Base-by-base conservation (phyloP, 2,797 vertebrate species). In the Pelobates cultripes region DNA sequence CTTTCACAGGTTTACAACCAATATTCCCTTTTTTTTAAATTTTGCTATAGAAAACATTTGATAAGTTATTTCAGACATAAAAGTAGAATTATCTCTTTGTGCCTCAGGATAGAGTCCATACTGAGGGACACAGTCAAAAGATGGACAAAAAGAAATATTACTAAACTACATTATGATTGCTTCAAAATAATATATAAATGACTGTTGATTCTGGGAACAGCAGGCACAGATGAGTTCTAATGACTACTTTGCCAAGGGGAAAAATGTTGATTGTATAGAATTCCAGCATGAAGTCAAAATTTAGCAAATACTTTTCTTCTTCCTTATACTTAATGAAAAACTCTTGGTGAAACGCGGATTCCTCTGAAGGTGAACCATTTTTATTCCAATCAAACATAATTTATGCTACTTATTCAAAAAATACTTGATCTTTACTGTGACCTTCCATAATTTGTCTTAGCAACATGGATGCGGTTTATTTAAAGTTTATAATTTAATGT, bases 321-420 rank as follows among this genome's bases (percentile, higher is more conserved):
- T 28, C 28, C 28, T 68, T 14, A n/a, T 3, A 28, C 9, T 43
- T 64, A 75, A 66, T 69, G 64, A 77, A 41, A 9, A 55, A 17
- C 69, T 77, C 45, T 77, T 43, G 17, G 51, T 55, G 8, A 9
- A 51, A 77, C 40, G 15, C 3, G 15, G 66, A 51, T 60, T 51
- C 53, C 53, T 61, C 4, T 45, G 51, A 60, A 78, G 67, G 67
- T 61, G 51, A 70, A 69, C 5, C 13, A 43, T 78, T 70, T 69
- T 57, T 40, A 57, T 61, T 60, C 42, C 76, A 78, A 70, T 78
- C 67, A 70, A 70, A 43, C 60, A 53, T 28, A 78, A 69, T 78
- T 57, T 53, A 60, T 44, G 15, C 70, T 44, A 70, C 2, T 53
- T 42, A 70, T 77, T 69, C 41, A 68, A 43, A 70, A 70, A 15